These are phyloP conservation scores for Frankliniella fusca DNA, from an alignment of 2,888 invertebrate species.

Conservation along the genomic window DNA sequence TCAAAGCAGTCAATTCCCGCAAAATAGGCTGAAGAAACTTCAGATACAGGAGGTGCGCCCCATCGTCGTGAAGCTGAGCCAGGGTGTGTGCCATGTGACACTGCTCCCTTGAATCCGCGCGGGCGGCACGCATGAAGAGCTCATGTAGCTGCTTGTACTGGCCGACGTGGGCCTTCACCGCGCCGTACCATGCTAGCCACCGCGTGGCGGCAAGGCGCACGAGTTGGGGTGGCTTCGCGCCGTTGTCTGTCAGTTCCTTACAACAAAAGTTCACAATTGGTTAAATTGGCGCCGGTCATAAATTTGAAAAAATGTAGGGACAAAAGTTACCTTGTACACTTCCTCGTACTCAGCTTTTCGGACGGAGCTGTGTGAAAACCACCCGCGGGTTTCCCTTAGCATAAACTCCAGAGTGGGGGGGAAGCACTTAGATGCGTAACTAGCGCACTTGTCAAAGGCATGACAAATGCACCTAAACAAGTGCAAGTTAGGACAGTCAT, in stretches of 20 bases:
- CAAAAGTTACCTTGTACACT: neutral
- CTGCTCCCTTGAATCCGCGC: neutral
- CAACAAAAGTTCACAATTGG: neutral
- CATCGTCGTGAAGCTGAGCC: neutral
- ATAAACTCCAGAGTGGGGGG: neutral
- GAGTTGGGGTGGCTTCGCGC: neutral
- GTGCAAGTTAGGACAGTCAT: neutral
- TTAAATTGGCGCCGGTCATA: neutral
- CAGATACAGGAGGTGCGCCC: conserved; percentile 36
- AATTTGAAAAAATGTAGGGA: neutral
- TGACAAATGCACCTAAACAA: neutral
- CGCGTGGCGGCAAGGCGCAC: neutral
- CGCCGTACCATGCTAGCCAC: neutral
- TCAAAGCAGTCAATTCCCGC: conserved; percentile 21
- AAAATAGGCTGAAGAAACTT: conserved; percentile 37
- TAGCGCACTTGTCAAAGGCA: neutral
- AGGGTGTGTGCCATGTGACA: neutral
- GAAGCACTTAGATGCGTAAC: neutral
- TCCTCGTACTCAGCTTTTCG: neutral
- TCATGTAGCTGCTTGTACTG: neutral
- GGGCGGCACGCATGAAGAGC: neutral
- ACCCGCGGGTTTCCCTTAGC: neutral
- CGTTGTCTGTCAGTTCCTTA: neutral
- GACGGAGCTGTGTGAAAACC: neutral
- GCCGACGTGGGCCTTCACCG: neutral